Conservation (phyloP, 2,888 invertebrate species). For the Drosophila formosana region DNA sequence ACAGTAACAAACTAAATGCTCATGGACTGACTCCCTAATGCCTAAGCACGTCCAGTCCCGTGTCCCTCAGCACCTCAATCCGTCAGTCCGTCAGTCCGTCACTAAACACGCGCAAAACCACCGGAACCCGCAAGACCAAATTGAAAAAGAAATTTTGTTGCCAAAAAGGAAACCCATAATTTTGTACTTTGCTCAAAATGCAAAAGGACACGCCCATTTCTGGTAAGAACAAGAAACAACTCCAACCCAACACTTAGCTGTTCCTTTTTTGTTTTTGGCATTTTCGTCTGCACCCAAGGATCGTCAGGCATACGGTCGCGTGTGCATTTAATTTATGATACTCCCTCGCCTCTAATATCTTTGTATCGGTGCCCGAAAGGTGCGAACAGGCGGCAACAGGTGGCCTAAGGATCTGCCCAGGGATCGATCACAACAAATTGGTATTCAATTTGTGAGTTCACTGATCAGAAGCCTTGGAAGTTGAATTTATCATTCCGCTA, state of each 20-base stretch:
- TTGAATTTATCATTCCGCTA: slow-evolving; percentile 19
- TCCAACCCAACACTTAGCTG: slow-evolving; percentile 7
- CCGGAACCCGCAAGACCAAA: slow-evolving; percentile 36
- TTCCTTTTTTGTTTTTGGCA: slow-evolving; percentile 11
- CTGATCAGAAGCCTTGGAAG: slow-evolving; percentile 5
- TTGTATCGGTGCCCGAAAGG: slow-evolving; percentile 34
- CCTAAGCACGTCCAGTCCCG: slow-evolving; percentile 73
- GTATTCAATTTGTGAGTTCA: slow-evolving; percentile 56
- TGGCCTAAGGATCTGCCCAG: slow-evolving; percentile 39
- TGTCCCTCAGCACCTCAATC: slow-evolving; percentile 17
- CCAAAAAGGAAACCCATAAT: slow-evolving; percentile 71
- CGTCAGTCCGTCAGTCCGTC: slow-evolving; percentile 71
- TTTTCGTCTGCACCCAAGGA: slow-evolving; percentile 34
- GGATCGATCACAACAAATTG: slow-evolving; percentile 58
- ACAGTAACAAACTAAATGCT: slow-evolving; percentile 21
- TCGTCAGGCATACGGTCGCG: slow-evolving; percentile 57
- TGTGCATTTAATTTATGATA: slow-evolving; percentile 72
- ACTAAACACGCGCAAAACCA: slow-evolving; percentile 75
- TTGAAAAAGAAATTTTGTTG: slow-evolving; percentile 52
- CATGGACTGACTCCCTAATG: slow-evolving; percentile 70
- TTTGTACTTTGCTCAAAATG: slow-evolving; percentile 76
- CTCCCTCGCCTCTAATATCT: slow-evolving; percentile 58
- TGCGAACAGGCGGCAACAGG: slow-evolving; percentile 74
- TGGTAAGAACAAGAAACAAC: slow-evolving; percentile 7
- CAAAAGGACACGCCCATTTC: slow-evolving; percentile 67